These are phyloP conservation scores for Keiferia lycopersicella DNA, from an alignment of 2,888 invertebrate genomes.

Conservation along the genomic window DNA sequence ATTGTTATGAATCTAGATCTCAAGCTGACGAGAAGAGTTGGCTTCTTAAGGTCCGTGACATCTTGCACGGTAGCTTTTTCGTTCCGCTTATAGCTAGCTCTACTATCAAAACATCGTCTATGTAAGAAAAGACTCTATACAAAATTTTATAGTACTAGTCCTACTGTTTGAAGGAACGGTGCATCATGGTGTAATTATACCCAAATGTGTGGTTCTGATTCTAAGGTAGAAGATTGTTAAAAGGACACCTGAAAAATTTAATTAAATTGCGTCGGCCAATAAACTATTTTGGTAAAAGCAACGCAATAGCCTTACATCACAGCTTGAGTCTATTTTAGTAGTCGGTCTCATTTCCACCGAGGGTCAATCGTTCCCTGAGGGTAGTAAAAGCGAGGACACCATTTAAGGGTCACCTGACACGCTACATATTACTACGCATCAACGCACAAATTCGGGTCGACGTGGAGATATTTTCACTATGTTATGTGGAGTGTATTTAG, in stretches of 20 bases:
- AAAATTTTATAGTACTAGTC: too few species aligned
- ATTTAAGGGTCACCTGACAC: neutral
- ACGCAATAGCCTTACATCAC: neutral
- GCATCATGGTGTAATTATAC: too few species aligned
- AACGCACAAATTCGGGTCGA: slow-evolving; percentile 1
- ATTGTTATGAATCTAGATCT: neutral
- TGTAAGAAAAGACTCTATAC: too few species aligned
- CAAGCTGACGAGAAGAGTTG: neutral
- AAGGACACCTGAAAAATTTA: neutral
- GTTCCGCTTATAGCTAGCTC: too few species aligned
- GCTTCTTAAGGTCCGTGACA: too few species aligned
- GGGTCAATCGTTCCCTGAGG: slow-evolving; percentile 22
- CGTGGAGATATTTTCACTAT: neutral
- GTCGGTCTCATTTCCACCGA: neutral
- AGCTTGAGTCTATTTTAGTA: neutral
- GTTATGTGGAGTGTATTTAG: neutral
- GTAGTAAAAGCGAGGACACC: slow-evolving; percentile 22
- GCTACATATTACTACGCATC: slow-evolving; percentile 6
- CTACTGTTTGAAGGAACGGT: too few species aligned
- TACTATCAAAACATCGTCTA: too few species aligned
- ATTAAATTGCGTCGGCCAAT: neutral
- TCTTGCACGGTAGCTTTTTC: too few species aligned
- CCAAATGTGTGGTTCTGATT: too few species aligned
- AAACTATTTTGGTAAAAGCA: neutral
- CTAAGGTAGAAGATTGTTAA: too few species aligned